Conservation (phyloP, 2,113 vertebrate species). For the Uropsilus gracilis region DNA sequence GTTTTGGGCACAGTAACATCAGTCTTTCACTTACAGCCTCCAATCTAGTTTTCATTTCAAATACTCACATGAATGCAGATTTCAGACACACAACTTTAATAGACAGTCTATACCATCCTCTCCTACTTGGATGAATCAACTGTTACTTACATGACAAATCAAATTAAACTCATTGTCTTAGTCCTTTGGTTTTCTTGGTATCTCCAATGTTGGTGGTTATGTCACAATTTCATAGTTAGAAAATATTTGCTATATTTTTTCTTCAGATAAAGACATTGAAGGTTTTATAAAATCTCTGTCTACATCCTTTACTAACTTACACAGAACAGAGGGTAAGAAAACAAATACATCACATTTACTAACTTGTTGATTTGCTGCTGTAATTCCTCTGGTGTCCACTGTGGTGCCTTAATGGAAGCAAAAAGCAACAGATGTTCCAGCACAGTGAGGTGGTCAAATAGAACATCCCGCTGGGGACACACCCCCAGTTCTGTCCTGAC, state of each 20-base stretch:
- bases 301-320: too few species aligned
- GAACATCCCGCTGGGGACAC: slow-evolving; percentile 92
- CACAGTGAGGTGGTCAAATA: slow-evolving; percentile 90
- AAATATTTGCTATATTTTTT: neutral
- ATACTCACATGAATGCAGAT: neutral
- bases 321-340: too few species aligned
- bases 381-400: slow-evolving; percentile 72
- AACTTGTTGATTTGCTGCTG: slow-evolving; percentile 78
- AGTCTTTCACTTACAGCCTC: neutral
- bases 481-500: slow-evolving; percentile 91
- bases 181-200: neutral
- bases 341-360: rapidly evolving
- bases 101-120: neutral
- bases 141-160: neutral
- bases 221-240: neutral
- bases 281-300: neutral
- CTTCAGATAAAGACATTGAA: neutral
- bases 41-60: neutral
- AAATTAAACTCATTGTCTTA: neutral
- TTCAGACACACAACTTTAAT: neutral
- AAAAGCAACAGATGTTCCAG: slow-evolving; percentile 93
- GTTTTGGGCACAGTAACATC: too few species aligned
- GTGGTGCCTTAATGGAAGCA: slow-evolving; percentile 81
- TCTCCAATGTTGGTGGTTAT: too few species aligned
- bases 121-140: neutral